Percentiles rank a stretch among this genome's conserved stretches.
Evolutionary conservation across 2,888 invertebrate species (phyloP).

Genomic region (Fissipunctia ypsillon): DNA sequence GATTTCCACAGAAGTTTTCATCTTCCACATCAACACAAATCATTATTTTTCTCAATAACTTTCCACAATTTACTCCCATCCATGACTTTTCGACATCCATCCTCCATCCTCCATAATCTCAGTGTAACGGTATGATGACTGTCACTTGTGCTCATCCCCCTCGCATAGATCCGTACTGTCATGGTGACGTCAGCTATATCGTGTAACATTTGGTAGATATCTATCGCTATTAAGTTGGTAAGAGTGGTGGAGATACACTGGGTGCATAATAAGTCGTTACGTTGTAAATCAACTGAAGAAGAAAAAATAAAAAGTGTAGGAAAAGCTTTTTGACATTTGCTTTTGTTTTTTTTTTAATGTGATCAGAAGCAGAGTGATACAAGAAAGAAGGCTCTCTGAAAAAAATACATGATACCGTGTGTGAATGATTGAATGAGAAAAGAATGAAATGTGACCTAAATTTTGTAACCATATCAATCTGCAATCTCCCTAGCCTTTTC

Average conservation of each 20-base stretch:
- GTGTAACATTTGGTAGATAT: constrained; percentile 86
- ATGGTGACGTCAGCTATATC: constrained; percentile 80
- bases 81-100: constrained; percentile 51
- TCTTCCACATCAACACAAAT: constrained; percentile 4
- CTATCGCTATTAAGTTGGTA: constrained; percentile 84
- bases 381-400: too few relatives aligned
- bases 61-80: constrained; percentile 34
- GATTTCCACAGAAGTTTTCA: neutral
- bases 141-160: constrained; percentile 68
- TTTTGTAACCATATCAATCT: too few relatives aligned
- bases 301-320: neutral
- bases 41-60: constrained; percentile 11
- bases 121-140: constrained; percentile 69
- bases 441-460: too few relatives aligned
- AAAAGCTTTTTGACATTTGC: too few relatives aligned
- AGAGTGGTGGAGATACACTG: constrained; percentile 65
- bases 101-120: constrained; percentile 51
- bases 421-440: too few relatives aligned
- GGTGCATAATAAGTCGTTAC: constrained; percentile 13
- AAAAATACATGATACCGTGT: too few relatives aligned
- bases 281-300: neutral
- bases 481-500: too few relatives aligned
- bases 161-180: constrained; percentile 71
- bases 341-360: too few relatives aligned
- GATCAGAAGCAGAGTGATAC: too few relatives aligned